A percentile compares a stretch with the other conserved stretches of the same genome.
Conservation (phyloP, 2,797 vertebrate genomes). For the Xiphophorus birchmanni region DNA sequence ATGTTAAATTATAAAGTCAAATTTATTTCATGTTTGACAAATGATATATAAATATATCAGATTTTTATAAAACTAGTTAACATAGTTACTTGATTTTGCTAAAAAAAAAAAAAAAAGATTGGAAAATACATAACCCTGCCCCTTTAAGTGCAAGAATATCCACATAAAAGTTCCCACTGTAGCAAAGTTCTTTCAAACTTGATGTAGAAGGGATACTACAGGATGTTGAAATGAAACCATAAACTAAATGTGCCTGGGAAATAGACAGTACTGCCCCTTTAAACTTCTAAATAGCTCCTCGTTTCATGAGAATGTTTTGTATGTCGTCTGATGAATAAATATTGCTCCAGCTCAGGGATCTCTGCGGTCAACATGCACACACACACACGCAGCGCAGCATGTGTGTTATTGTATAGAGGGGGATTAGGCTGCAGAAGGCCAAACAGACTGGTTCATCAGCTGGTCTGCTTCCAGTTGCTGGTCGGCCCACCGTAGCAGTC, state of each 20-base stretch:
- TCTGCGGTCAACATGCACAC: neutral
- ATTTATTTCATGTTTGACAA: too few relatives aligned
- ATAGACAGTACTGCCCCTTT: neutral
- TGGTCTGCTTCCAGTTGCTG: constrained; percentile 16
- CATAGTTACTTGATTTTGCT: too few relatives aligned
- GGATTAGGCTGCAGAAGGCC: neutral
- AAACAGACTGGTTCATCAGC: neutral
- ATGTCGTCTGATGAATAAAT: constrained; percentile 9
- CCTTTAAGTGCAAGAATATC: too few relatives aligned
- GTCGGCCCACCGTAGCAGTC: constrained; percentile 12
- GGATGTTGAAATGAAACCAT: too few relatives aligned
- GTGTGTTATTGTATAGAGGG: neutral
- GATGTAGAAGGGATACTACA: too few relatives aligned
- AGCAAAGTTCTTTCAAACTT: too few relatives aligned
- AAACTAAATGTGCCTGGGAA: neutral
- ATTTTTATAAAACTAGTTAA: too few relatives aligned
- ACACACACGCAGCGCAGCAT: neutral
- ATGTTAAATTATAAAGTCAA: too few relatives aligned
- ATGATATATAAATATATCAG: too few relatives aligned
- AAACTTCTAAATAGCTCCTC: neutral
- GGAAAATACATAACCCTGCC: too few relatives aligned
- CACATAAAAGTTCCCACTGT: too few relatives aligned
- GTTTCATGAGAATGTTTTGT: constrained; percentile 2
- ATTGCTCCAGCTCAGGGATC: neutral
- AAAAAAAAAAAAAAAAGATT: too few relatives aligned